phyloP scores from a whole-genome alignment of 92 coral and sea anemone genomes.

The Epizoanthus stellaris region DNA sequence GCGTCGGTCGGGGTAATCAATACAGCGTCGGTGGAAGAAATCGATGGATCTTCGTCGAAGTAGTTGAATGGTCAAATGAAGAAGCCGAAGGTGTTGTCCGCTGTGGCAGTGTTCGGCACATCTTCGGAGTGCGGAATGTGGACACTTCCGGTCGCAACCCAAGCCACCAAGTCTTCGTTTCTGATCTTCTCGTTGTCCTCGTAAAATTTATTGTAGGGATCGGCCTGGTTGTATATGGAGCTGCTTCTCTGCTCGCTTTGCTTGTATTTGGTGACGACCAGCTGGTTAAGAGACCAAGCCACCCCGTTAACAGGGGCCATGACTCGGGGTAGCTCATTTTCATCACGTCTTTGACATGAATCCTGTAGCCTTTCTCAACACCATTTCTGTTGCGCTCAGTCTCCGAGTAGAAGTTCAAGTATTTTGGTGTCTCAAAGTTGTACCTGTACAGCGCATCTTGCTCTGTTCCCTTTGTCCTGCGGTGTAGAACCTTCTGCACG shows the following conservation, averaged over 20 bases:
- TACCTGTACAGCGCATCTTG: slow-evolving; percentile 69
- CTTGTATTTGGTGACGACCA: slow-evolving; percentile 78
- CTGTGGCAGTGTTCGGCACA: slow-evolving; percentile 62
- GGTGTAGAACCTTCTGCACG: slow-evolving; percentile 65
- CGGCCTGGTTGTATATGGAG: slow-evolving; percentile 74
- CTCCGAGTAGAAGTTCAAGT: slow-evolving; percentile 72
- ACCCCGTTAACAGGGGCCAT: slow-evolving; percentile 65
- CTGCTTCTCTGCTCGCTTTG: slow-evolving; percentile 68
- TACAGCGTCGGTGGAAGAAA: slow-evolving; percentile 55
- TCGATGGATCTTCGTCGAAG: slow-evolving; percentile 74
- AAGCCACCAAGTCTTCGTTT: slow-evolving; percentile 68
- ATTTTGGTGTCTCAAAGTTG: slow-evolving; percentile 73
- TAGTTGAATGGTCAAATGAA: slow-evolving; percentile 65
- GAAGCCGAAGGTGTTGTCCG: slow-evolving; percentile 59
- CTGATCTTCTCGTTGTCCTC: slow-evolving; percentile 56
- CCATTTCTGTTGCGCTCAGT: slow-evolving; percentile 57
- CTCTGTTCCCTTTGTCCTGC: slow-evolving; percentile 63
- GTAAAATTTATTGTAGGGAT: slow-evolving; percentile 48
- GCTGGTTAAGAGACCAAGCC: slow-evolving; percentile 68
- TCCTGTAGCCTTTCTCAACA: slow-evolving; percentile 70
- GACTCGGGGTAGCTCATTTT: slow-evolving; percentile 76
- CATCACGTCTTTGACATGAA: slow-evolving; percentile 70
- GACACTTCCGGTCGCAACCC: slow-evolving; percentile 61
- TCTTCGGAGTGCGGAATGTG: slow-evolving; percentile 74
- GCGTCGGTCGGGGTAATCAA: slow-evolving; percentile 48